Evolutionary conservation across 2,888 invertebrate genomes (phyloP).

Genomic region (Nematopogon swammerdamellus): DNA sequence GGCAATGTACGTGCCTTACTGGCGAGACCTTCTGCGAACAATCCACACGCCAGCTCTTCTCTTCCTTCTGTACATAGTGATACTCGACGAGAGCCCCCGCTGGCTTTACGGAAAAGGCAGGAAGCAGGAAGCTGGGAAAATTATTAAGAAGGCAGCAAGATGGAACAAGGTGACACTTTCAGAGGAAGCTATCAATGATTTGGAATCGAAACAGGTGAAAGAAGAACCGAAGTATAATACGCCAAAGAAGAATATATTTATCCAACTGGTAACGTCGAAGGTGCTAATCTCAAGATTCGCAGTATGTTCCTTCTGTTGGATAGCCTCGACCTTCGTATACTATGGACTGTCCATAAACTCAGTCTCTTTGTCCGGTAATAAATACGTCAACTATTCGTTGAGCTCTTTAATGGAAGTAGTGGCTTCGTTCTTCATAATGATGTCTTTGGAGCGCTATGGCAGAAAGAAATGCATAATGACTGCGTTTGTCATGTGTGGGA

Average conservation of each 20-base stretch:
- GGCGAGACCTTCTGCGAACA: constrained; percentile 63
- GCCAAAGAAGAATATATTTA: neutral
- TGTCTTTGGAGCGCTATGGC: constrained; percentile 41
- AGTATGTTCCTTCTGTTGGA: constrained; percentile 69
- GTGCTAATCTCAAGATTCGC: constrained; percentile 38
- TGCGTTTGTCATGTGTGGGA: constrained; percentile 34
- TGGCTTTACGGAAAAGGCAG: constrained; percentile 69
- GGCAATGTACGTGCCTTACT: constrained; percentile 65
- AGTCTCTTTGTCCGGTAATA: constrained; percentile 67
- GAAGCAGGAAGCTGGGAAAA: constrained; percentile 51
- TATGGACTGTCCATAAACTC: constrained; percentile 78
- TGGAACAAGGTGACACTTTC: constrained; percentile 58
- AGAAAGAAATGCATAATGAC: constrained; percentile 32
- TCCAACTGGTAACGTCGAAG: constrained; percentile 30
- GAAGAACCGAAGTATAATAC: neutral
- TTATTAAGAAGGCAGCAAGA: constrained; percentile 59
- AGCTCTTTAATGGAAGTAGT: constrained; percentile 47
- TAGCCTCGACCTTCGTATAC: constrained; percentile 74
- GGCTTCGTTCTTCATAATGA: constrained; percentile 41
- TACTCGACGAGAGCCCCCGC: constrained; percentile 70
- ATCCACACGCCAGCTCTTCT: constrained; percentile 66
- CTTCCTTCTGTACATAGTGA: constrained; percentile 63
- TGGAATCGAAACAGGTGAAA: neutral
- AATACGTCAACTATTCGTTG: constrained; percentile 65
- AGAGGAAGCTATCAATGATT: constrained; percentile 33